Evolutionary conservation across 2,113 vertebrate species (phyloP), one percentile per base, ranked within the genome.

Genomic region (Sinocyclocheilus grahami): DNA sequence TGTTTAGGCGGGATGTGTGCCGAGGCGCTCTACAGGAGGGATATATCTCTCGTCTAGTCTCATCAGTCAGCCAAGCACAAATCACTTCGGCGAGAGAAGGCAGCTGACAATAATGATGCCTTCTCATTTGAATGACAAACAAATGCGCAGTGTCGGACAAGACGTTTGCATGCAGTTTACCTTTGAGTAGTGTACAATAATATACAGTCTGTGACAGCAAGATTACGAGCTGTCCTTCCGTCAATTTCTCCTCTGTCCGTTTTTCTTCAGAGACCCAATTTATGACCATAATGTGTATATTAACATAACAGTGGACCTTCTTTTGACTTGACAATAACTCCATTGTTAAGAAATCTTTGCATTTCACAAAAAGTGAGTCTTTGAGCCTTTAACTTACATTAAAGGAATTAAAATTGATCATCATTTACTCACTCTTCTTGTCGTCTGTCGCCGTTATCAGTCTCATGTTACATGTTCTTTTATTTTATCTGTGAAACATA

Each of bases 121-220:
- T 74, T 85, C 53, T 58, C 71, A 72, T 87, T 89, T 85, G 86
- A 81, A 89, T 87, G 83, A 82, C 62, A 86, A 82, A 86, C 69
- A 60, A 81, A 79, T 7, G 30, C 10, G 18, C 24, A 27, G 22
- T 58, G 48, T 80, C 84, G 37, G 27, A 69, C 65, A 13, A 69
- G 48, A 39, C 5, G 30, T 72, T 86, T 67, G 33, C 74, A 51
- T 37, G 4, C 9, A 12, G 53, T 78, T 42, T 58, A 84, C 71
- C 65, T 88, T 63, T 78, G 74, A 74, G 79, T 78, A 75, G 72
- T 77, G 77, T 39, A 22, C 71, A 77, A 46, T 85, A 86, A 82
- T 53, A 65, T 67, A 67, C 24, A 22, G 82, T 60, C 77, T 75
- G 58, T 71, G 82, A 86, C 77, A 67, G 48, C 48, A 33, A 51